A percentile compares a stretch with the other conserved stretches of the same genome.
phyloP scores from a whole-genome alignment of 2,113 vertebrate genomes.

The Gavia stellata region DNA sequence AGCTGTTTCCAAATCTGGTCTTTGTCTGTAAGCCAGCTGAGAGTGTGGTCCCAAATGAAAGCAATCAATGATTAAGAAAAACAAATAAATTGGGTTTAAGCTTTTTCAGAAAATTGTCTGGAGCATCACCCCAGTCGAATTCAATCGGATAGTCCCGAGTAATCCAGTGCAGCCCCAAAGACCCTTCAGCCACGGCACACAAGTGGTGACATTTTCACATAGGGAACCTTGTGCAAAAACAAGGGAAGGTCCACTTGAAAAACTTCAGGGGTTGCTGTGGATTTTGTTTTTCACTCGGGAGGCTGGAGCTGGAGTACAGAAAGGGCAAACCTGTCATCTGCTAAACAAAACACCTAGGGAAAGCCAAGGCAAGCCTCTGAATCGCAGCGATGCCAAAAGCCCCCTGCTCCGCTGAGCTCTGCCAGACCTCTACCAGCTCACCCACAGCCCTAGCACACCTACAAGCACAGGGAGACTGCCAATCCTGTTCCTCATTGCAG shows the following conservation, averaged over 20 bases:
- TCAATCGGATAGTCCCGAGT: neutral
- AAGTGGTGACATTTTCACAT: neutral
- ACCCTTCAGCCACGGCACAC: neutral
- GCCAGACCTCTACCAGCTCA: neutral
- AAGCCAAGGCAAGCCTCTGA: neutral
- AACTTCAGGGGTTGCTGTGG: neutral
- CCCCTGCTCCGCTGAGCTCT: neutral
- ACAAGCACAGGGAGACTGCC: neutral
- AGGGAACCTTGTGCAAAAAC: neutral
- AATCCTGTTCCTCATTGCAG: neutral
- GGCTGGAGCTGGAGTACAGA: neutral
- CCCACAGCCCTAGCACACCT: neutral
- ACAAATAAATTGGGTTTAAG: neutral
- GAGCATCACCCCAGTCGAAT: neutral
- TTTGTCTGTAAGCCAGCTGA: neutral
- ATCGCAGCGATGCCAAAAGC: neutral
- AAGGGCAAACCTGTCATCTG: conserved; percentile 18
- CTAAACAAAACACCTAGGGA: neutral
- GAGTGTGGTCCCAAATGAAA: neutral
- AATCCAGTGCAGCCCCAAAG: neutral
- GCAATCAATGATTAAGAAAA: neutral
- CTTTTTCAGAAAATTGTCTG: neutral
- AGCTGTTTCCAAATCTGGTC: neutral
- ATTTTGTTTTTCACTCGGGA: neutral
- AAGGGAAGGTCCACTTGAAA: neutral